Conservation (phyloP, 2,797 vertebrate genomes). For the Rhinella marina region DNA sequence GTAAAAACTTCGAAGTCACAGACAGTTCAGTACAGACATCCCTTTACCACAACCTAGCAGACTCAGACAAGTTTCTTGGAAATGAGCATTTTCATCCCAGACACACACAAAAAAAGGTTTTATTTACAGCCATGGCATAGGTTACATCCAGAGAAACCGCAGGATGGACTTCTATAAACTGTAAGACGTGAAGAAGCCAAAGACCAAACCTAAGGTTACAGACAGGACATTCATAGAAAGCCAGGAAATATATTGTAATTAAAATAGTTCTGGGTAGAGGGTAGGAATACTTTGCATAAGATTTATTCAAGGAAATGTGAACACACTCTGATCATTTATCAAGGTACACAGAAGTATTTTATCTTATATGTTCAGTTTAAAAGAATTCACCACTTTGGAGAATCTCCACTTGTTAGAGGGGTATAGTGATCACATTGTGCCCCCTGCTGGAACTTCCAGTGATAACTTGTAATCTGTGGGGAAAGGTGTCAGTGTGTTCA, state of each 20-base stretch:
- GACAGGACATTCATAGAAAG: conserved; percentile 37
- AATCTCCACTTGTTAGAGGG: too few species aligned
- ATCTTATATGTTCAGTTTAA: too few species aligned
- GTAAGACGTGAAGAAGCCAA: conserved; percentile 23
- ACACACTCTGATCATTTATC: too few species aligned
- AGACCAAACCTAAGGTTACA: conserved; percentile 28
- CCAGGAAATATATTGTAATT: conserved; percentile 1
- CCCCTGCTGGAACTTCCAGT: too few species aligned
- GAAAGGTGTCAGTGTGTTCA: too few species aligned
- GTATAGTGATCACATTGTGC: too few species aligned
- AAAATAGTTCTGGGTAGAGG: background rate
- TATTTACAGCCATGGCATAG: conserved; percentile 20
- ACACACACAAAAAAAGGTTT: conserved; percentile 5
- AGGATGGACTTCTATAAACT: conserved; percentile 28
- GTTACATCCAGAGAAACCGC: conserved; percentile 47
- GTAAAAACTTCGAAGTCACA: too few species aligned
- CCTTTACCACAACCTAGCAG: conserved; percentile 28
- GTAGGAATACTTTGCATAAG: background rate
- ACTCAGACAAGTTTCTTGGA: conserved; percentile 41
- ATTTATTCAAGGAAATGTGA: background rate
- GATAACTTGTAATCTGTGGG: too few species aligned
- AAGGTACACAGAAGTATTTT: too few species aligned
- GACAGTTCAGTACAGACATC: conserved; percentile 39
- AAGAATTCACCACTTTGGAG: too few species aligned
- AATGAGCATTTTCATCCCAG: conserved; percentile 43